Conservation (phyloP, 1,140 invertebrate genomes). For the Telenomus remus region DNA sequence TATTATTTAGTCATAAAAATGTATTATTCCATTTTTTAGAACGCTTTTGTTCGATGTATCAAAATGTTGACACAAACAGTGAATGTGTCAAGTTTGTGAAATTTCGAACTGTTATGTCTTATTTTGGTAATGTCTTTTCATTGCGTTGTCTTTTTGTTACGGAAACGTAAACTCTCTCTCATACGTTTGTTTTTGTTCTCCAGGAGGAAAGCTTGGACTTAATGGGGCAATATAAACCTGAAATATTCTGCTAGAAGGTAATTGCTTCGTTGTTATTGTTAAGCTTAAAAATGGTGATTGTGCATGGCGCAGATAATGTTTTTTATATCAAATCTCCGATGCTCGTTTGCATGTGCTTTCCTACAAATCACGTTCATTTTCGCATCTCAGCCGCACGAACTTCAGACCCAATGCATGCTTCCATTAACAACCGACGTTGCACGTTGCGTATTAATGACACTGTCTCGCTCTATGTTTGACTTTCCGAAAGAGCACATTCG, state of each 20-base stretch:
- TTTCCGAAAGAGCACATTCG: conserved; percentile 9
- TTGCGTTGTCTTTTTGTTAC: conserved; percentile 44
- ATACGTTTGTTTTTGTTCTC: conserved; percentile 77
- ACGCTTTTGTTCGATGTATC: too few relatives aligned
- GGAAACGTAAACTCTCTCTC: conserved; percentile 57
- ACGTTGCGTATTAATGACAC: conserved; percentile 19
- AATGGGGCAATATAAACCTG: conserved; percentile 88
- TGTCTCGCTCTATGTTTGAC: conserved; percentile 13
- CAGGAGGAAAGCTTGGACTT: conserved; percentile 88
- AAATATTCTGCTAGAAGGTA: conserved; percentile 89
- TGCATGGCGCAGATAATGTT: conserved; percentile 58
- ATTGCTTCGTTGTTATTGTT: conserved; percentile 74
- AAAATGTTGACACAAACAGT: too few relatives aligned
- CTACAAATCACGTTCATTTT: conserved; percentile 18
- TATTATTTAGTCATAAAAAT: too few relatives aligned
- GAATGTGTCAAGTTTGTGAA: neutral
- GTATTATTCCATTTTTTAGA: too few relatives aligned
- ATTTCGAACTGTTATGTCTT: neutral
- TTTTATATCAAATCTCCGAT: conserved; percentile 33
- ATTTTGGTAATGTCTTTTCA: conserved; percentile 24
- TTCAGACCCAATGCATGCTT: conserved; percentile 44
- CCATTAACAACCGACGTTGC: conserved; percentile 48
- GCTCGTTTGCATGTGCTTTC: conserved; percentile 37
- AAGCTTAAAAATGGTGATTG: conserved; percentile 61
- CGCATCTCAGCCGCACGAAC: conserved; percentile 38